A percentile compares a stretch with the other conserved stretches of the same genome.
Conservation (phyloP, 2,113 vertebrate genomes). For the Cairina moschata region DNA sequence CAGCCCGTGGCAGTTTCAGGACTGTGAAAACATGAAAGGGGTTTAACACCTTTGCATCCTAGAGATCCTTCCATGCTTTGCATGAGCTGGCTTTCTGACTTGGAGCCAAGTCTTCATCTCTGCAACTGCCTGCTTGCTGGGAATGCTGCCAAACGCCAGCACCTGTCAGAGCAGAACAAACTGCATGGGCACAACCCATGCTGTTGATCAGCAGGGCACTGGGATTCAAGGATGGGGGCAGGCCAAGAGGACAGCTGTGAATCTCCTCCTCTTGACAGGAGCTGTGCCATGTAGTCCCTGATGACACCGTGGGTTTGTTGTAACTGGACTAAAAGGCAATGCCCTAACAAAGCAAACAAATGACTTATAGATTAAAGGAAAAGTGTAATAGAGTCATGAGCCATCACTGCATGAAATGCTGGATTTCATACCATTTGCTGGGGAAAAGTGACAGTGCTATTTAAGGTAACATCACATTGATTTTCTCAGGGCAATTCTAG, state of each 20-base stretch:
- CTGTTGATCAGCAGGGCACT: background rate
- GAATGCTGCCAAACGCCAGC: background rate
- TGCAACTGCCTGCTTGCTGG: background rate
- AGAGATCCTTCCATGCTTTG: background rate
- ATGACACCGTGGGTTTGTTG: background rate
- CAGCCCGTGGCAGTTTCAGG: background rate
- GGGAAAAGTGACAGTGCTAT: background rate
- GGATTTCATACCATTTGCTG: background rate
- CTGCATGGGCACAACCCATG: rapidly evolving
- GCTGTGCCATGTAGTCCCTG: background rate
- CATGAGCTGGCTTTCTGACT: slow-evolving; percentile 16
- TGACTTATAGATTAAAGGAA: background rate
- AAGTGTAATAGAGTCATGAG: background rate
- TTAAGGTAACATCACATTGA: background rate
- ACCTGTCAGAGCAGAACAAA: slow-evolving; percentile 29
- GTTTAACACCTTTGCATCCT: slow-evolving; percentile 27
- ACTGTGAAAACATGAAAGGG: background rate
- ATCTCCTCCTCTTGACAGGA: slow-evolving; percentile 5
- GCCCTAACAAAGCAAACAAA: background rate
- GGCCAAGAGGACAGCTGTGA: slow-evolving; percentile 10
- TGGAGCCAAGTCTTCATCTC: background rate
- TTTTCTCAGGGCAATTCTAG: background rate
- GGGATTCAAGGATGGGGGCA: background rate
- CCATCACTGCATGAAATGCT: background rate
- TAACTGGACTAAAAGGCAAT: background rate